Percentiles rank a stretch among this genome's conserved stretches.
Evolutionary conservation across 2,888 invertebrate species (phyloP).

Genomic region (Coenonympha arcania): DNA sequence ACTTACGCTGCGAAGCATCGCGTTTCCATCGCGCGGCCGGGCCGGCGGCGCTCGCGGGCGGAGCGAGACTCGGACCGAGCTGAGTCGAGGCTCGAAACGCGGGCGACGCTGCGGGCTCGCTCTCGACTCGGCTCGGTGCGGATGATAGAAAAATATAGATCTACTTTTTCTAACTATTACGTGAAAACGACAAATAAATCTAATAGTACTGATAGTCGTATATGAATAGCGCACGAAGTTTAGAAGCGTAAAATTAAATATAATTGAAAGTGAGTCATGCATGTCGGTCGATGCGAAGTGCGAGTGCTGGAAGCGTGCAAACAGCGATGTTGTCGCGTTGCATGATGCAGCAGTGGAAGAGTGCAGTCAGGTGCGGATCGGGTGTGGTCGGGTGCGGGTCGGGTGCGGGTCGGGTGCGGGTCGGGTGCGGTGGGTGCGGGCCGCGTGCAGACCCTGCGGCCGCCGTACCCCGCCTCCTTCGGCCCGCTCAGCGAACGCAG

Average conservation of each 20-base stretch:
- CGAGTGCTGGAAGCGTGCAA: slow-evolving; percentile 37
- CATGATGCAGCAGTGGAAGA: too few relatives aligned
- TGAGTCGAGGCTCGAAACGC: slow-evolving; percentile 35
- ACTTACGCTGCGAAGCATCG: slow-evolving; percentile 71
- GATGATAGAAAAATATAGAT: slow-evolving; percentile 64
- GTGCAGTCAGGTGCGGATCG: slow-evolving; percentile 2
- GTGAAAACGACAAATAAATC: slow-evolving; percentile 32
- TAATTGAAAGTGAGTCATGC: slow-evolving; percentile 28
- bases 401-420: slow-evolving; percentile 3
- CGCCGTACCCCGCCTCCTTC: slow-evolving; percentile 69
- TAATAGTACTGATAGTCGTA: slow-evolving; percentile 14
- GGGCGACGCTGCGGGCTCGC: neutral
- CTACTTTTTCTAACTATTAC: slow-evolving; percentile 41
- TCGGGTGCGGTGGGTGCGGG: slow-evolving; percentile 47
- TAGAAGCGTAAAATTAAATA: slow-evolving; percentile 16
- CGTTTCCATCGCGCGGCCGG: slow-evolving; percentile 47
- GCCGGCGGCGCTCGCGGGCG: slow-evolving; percentile 44
- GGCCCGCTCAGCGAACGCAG: slow-evolving; percentile 62
- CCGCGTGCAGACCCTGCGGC: slow-evolving; percentile 47
- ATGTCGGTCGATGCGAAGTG: slow-evolving; percentile 33
- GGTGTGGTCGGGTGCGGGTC: slow-evolving; percentile 1
- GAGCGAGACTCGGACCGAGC: slow-evolving; percentile 42
- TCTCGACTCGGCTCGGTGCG: slow-evolving; percentile 36
- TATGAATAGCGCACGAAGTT: slow-evolving; percentile 13
- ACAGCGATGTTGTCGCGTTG: slow-evolving; percentile 7